phyloP scores from a whole-genome alignment of 2,888 invertebrate genomes.

The Torymus tubicola region DNA sequence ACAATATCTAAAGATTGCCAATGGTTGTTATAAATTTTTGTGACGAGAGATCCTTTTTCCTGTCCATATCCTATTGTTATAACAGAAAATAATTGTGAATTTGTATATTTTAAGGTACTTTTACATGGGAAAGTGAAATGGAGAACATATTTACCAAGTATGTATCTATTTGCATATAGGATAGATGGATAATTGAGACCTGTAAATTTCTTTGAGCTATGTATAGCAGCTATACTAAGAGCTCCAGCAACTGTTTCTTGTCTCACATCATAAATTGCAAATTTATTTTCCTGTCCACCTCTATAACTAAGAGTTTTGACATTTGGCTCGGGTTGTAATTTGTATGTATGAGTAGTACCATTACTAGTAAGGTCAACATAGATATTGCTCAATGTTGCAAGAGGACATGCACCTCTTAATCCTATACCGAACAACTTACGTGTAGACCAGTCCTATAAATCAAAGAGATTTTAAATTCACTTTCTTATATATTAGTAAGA shows the following conservation, averaged over 20 bases:
- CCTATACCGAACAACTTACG: conserved; percentile 92
- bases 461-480: too few species aligned
- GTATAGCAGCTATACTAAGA: conserved; percentile 84
- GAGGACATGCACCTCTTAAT: conserved; percentile 87
- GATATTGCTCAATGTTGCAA: conserved; percentile 87
- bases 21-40: conserved; percentile 89
- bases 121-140: too few species aligned
- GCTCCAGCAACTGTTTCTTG: conserved; percentile 76
- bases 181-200: conserved; percentile 82
- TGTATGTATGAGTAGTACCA: conserved; percentile 80
- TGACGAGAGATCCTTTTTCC: conserved; percentile 92
- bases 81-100: conserved; percentile 30
- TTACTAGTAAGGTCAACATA: conserved; percentile 88
- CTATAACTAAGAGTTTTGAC: conserved; percentile 80
- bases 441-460: conserved; percentile 87
- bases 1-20: conserved; percentile 86
- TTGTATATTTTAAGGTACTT: too few species aligned
- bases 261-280: conserved; percentile 85
- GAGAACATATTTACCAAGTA: conserved; percentile 77
- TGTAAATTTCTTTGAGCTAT: conserved; percentile 77
- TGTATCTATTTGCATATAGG: conserved; percentile 86
- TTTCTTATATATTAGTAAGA: too few species aligned
- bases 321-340: conserved; percentile 81
- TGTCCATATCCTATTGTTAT: conserved; percentile 89
- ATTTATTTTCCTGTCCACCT: conserved; percentile 83